phyloP scores from a whole-genome alignment of 2,113 vertebrate species.

The Nicator chloris region DNA sequence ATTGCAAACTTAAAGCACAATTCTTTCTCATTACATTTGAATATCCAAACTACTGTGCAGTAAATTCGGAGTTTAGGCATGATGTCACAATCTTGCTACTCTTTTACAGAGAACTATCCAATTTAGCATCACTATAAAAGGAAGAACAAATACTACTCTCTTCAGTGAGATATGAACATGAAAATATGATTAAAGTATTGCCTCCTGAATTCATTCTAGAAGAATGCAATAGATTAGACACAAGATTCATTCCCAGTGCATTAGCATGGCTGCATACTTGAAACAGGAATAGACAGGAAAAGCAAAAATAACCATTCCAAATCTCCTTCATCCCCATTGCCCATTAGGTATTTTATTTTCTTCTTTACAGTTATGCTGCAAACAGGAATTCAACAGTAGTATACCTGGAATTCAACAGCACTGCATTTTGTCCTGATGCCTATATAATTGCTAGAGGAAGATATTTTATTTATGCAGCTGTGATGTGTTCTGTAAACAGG shows the following conservation, averaged over 20 bases:
- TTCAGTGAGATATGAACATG: background rate
- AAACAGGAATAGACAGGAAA: background rate
- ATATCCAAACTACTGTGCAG: background rate
- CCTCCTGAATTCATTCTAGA: background rate
- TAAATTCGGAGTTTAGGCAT: background rate
- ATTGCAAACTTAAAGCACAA: background rate
- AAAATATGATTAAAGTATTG: background rate
- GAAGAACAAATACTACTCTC: background rate
- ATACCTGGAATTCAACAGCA: background rate
- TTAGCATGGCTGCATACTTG: background rate
- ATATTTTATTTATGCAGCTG: constrained; percentile 6
- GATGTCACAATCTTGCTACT: background rate
- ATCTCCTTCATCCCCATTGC: background rate
- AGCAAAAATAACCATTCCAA: background rate
- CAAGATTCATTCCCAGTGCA: background rate
- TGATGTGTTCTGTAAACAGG: background rate
- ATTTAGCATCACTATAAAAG: background rate
- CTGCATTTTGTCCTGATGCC: background rate
- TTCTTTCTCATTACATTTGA: background rate
- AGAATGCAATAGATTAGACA: background rate
- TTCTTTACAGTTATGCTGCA: background rate
- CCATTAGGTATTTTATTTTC: background rate
- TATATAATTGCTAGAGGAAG: background rate
- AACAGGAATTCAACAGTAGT: background rate
- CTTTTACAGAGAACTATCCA: background rate